These are phyloP conservation scores for Bombus sibiricus DNA, from an alignment of 1,140 invertebrate species.

Conservation along the genomic window DNA sequence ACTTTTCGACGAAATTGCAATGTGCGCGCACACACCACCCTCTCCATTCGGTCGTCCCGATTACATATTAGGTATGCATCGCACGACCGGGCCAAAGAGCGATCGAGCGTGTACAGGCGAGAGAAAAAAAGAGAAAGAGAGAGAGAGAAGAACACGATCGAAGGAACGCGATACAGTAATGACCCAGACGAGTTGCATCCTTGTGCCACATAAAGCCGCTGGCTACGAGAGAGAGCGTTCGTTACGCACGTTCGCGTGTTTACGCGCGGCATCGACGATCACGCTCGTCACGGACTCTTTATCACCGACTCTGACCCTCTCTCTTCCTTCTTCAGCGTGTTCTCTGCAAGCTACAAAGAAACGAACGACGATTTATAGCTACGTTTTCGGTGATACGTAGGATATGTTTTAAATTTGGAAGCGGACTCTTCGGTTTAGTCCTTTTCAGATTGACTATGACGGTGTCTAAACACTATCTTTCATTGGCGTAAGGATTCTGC, in stretches of 20 bases:
- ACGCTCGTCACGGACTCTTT: conserved; percentile 35
- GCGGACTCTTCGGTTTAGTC: neutral
- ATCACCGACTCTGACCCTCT: neutral
- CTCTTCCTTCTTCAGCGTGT: neutral
- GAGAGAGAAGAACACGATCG: neutral
- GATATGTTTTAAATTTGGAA: neutral
- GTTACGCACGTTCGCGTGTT: conserved; percentile 6
- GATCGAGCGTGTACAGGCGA: conserved; percentile 8
- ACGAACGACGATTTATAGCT: neutral
- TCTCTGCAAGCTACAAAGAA: no score
- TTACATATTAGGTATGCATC: conserved; percentile 48
- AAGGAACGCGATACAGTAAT: conserved; percentile 63
- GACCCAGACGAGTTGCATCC: conserved; percentile 69
- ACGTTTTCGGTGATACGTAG: neutral
- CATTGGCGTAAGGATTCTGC: neutral
- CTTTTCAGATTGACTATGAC: neutral
- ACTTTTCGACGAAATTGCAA: conserved; percentile 33
- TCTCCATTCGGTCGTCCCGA: neutral
- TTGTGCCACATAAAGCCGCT: conserved; percentile 61
- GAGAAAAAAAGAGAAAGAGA: neutral
- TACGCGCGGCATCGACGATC: conserved; percentile 4
- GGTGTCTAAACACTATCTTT: neutral
- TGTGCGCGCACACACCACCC: neutral
- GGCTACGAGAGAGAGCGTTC: conserved; percentile 26
- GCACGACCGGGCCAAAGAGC: conserved; percentile 32